These are phyloP conservation scores for Sebastes umbrosus DNA, from an alignment of 2,797 vertebrate genomes.

Conservation along the genomic window DNA sequence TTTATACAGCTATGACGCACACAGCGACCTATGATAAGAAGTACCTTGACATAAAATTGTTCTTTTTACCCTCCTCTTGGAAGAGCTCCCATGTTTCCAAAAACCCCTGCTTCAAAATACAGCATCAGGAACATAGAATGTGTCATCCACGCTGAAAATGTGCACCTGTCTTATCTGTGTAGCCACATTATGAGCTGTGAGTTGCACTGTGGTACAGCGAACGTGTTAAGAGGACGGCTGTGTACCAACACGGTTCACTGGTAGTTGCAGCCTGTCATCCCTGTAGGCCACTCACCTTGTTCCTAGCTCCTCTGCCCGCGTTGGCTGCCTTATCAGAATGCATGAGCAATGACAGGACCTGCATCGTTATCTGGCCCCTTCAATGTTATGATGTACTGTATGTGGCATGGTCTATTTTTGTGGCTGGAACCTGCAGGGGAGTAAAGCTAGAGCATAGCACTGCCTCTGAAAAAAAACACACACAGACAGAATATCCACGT, in stretches of 20 bases:
- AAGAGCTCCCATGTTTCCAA: neutral
- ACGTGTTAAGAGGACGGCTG: slow-evolving; percentile 1
- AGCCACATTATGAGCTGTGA: slow-evolving; percentile 2
- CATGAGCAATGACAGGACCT: slow-evolving; percentile 45
- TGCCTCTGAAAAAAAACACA: neutral
- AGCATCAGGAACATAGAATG: neutral
- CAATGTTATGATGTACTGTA: neutral
- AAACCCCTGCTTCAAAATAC: neutral
- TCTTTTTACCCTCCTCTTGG: neutral
- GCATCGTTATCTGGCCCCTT: slow-evolving; percentile 44
- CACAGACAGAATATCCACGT: neutral
- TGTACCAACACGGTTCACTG: slow-evolving; percentile 24
- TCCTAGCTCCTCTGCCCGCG: neutral
- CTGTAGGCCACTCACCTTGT: slow-evolving; percentile 27
- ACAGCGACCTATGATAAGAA: neutral
- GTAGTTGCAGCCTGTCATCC: slow-evolving; percentile 16
- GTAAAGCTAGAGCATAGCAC: neutral
- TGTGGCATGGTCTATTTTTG: slow-evolving; percentile 20
- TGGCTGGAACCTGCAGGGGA: slow-evolving; percentile 12
- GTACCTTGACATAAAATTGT: neutral
- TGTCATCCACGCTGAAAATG: neutral
- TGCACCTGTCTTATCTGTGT: neutral
- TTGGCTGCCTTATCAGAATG: slow-evolving; percentile 34
- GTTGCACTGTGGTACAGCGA: neutral
- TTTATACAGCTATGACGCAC: neutral